Conservation (phyloP, 2,113 vertebrate species). For the Coturnix japonica region DNA sequence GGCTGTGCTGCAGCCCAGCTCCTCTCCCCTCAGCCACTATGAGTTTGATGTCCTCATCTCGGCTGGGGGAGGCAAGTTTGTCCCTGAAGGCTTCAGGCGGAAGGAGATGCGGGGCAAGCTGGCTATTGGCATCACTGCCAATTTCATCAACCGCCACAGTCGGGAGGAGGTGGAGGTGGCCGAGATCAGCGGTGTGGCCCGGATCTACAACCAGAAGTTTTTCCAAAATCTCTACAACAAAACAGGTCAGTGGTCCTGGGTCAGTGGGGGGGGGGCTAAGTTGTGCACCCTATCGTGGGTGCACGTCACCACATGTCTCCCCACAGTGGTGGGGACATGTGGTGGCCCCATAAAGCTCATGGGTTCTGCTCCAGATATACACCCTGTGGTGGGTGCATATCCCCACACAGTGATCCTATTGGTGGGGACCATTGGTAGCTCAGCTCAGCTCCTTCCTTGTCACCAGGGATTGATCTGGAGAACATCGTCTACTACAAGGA, state of each 20-base stretch:
- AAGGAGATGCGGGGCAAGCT: conserved; percentile 91
- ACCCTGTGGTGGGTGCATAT: too few species aligned
- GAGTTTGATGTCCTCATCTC: conserved; percentile 93
- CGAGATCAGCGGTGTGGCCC: conserved; percentile 94
- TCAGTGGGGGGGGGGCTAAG: rapidly evolving
- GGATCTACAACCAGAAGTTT: conserved; percentile 97
- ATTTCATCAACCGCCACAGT: conserved; percentile 88
- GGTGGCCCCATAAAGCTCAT: background rate
- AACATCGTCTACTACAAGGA: conserved; percentile 99
- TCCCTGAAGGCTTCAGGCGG: conserved; percentile 90
- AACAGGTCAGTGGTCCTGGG: conserved; percentile 77
- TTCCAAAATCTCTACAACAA: conserved; percentile 90
- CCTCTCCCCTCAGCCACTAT: conserved; percentile 79
- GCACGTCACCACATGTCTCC: rapidly evolving
- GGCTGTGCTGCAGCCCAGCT: conserved; percentile 81
- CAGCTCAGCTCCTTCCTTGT: background rate
- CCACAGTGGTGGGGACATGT: background rate
- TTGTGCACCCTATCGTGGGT: background rate
- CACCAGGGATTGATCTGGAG: conserved; percentile 95
- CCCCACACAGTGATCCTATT: background rate
- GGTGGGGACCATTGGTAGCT: background rate
- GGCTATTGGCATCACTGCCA: conserved; percentile 94
- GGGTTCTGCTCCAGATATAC: too few species aligned
- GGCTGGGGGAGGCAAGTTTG: conserved; percentile 89
- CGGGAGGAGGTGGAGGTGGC: conserved; percentile 86